Base-by-base conservation (phyloP, 2,888 invertebrate genomes). In the Drosophila cognata region DNA sequence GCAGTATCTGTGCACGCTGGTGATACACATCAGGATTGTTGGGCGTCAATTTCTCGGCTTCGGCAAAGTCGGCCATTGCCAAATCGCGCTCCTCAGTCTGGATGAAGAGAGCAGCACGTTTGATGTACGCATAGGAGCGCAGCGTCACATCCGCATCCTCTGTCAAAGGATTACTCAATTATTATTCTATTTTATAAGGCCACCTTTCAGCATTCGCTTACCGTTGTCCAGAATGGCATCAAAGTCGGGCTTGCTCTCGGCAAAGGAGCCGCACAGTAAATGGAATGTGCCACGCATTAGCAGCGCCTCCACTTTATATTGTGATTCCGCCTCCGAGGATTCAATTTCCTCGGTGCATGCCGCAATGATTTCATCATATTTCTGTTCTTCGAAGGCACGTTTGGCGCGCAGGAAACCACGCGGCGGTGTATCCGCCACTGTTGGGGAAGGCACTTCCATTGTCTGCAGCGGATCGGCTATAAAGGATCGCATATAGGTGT, bases 11-110 rank as follows among this genome's bases (percentile, higher is more conserved):
- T 59, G 98, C 99, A 75, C 98, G 94, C 91, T 99, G 98, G 92
- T 98, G 98, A 93, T 97, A 99, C 61, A 99, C 95, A 92, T 99
- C 99, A 29, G 97, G 95, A 92, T 97, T 97, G 38, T 96, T 94
- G 0, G 97, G 95, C 85, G 97, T 97, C 56, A 98, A 92, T 85
- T 95, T 94, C 50, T 96, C 95, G 38, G 98, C 99, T 79, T 92
- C 93, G 21, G 95, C 95, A 93, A 98, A 98, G 92, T 97, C 97
- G 62, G 94, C 95, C 81, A 98, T 94, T 80, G 97, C 97, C 74
- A 95, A 95, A 46, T 95, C 96, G 41, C 95, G 94, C 74, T 96
- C 94, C 84, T 96, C 97, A 61, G 96, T 94, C 91, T 98, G 98
- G 93, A 98, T 96, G 82, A 95, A 95, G 71, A 98, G 94, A 8